Base-by-base conservation (phyloP, 2,797 vertebrate species). In the Cynopterus sphinx region DNA sequence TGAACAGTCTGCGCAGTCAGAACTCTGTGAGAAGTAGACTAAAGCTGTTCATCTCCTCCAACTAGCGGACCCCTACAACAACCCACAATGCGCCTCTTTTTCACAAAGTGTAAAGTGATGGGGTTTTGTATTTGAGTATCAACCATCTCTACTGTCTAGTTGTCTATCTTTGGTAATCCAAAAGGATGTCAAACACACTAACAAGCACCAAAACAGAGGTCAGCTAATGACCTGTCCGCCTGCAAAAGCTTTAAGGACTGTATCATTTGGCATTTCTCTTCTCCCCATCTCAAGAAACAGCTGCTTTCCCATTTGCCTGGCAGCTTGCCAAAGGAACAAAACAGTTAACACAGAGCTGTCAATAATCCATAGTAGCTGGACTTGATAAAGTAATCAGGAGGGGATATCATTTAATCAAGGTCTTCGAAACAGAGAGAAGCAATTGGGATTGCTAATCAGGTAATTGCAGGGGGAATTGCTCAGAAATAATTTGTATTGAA, bases 321-420 rank as follows among this genome's bases (percentile, higher is more conserved):
- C 59, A 70, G 71, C 13, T 78, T 93, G 89, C 95, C 97, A 97
- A 96, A 77, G 85, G 91, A 81, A 73, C 79, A 93, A 88, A 84
- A 89, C 86, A 26, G 5, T 98, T 98, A 97, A 96, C 90, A 97
- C 24, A 77, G 82, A 94, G 75, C 89, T 97, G 90, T 92, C 97
- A 97, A 98, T 98, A 98, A 98, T 67, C 94, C 94, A 79, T 74
- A 82, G 95, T 90, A 94, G 67, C 83, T 96, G n/a, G 94, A 96
- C 81, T 92, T 97, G 96, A 98, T 97, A 97, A 98, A 97, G 90
- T 94, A 97, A 97, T 97, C 92, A 83, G 75, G 74, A 96, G 84
- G 87, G 75, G 55, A 94, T 96, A 97, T 93, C 90, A 97, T 95
- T 96, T 95, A 98, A 98, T 97, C 91, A 97, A 96, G 86, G 43